These are phyloP conservation scores for Glomeris maerens DNA, from an alignment of 1,140 invertebrate species.

Conservation along the genomic window DNA sequence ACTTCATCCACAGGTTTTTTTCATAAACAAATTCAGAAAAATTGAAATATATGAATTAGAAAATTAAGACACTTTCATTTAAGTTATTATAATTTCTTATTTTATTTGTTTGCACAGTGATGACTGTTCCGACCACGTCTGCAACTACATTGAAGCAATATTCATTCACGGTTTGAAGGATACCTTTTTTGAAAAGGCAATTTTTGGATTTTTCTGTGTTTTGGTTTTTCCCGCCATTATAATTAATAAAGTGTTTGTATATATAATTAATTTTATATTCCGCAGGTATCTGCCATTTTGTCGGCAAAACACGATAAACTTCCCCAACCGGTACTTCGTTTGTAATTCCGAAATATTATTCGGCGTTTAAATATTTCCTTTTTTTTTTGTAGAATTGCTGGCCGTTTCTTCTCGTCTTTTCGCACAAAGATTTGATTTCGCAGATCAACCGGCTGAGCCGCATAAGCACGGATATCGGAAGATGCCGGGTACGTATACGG, in stretches of 20 bases:
- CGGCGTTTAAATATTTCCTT: neutral
- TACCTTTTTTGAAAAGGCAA: slow-evolving; percentile 62
- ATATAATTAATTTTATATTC: slow-evolving; percentile 1
- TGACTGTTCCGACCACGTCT: slow-evolving; percentile 55
- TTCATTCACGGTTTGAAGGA: slow-evolving; percentile 83
- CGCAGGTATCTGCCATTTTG: slow-evolving; percentile 18
- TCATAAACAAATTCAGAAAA: no score
- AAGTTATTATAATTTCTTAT: no score
- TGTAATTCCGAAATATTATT: neutral
- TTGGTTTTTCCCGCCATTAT: no score
- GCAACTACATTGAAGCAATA: slow-evolving; percentile 64
- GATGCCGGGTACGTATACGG: slow-evolving; percentile 51
- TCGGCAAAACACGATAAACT: slow-evolving; percentile 48
- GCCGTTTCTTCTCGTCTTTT: slow-evolving; percentile 65
- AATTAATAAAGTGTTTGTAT: neutral
- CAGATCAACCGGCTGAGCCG: slow-evolving; percentile 47
- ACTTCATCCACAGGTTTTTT: neutral
- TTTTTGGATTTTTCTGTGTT: slow-evolving; percentile 21
- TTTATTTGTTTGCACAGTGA: slow-evolving; percentile 16
- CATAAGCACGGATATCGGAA: slow-evolving; percentile 75
- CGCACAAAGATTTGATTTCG: slow-evolving; percentile 68
- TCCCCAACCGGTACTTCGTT: slow-evolving; percentile 44
- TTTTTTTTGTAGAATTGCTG: slow-evolving; percentile 52
- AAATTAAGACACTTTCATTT: no score
- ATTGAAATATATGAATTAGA: neutral